Evolutionary conservation across 2,888 invertebrate genomes (phyloP).

Genomic region (Aphidius colemani): DNA sequence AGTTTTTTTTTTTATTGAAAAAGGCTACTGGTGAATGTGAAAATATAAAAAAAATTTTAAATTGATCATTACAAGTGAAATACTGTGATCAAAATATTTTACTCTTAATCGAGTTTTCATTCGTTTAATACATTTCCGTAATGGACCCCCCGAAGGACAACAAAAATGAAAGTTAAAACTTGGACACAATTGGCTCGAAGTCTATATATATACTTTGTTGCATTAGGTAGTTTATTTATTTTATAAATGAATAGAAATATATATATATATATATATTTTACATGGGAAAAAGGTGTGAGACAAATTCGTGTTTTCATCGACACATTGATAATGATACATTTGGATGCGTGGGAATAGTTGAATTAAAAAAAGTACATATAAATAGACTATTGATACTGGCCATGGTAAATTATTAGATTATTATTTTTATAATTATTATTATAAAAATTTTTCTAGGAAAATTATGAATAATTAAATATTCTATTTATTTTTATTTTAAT

Average conservation of each 20-base stretch:
- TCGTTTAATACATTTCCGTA: slow-evolving; percentile 33
- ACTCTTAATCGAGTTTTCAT: too few relatives aligned
- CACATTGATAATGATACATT: slow-evolving; percentile 18
- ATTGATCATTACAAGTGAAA: too few relatives aligned
- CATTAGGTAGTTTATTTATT: not conserved
- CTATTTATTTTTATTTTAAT: too few relatives aligned
- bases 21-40: too few relatives aligned
- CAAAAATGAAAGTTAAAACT: slow-evolving; percentile 46
- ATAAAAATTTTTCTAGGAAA: too few relatives aligned
- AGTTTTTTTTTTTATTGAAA: too few relatives aligned
- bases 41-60: too few relatives aligned
- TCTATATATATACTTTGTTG: slow-evolving; percentile 5
- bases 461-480: too few relatives aligned
- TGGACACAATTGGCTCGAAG: slow-evolving; percentile 3
- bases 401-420: too few relatives aligned
- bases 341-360: slow-evolving; percentile 30
- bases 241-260: not conserved
- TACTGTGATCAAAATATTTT: not conserved
- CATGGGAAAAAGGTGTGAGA: not conserved
- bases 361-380: slow-evolving; percentile 12
- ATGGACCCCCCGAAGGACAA: slow-evolving; percentile 39
- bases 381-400: too few relatives aligned
- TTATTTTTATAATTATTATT: too few relatives aligned
- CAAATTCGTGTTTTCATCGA: slow-evolving; percentile 28
- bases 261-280: too few relatives aligned